Base-by-base conservation (phyloP, 23 tunicate genomes). In the Clavelina lepadiformis region DNA sequence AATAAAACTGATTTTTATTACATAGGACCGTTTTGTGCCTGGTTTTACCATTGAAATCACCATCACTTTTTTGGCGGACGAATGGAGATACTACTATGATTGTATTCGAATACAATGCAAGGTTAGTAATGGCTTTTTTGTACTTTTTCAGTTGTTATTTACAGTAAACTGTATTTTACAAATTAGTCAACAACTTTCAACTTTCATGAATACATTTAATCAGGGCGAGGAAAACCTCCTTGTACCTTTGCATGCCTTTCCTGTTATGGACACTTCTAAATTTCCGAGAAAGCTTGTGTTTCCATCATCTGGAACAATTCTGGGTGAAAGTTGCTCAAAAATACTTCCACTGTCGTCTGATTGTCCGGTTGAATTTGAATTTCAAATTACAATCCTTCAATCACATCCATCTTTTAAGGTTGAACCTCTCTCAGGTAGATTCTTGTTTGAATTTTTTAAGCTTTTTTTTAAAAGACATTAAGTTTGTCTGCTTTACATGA, bases 71-170 rank as follows among this genome's bases (percentile, higher is more conserved):
- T 53, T 57, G 0, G 70, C 96, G 3, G 96, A 88, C 63, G 87
- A 79, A 35, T 88, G 96, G 96, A 51, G 87, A 53, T 88, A 88
- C 74, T 88, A 75, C 61, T 80, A 88, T 74, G 96, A 88, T 32
- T 88, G 87, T 52, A 74, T 88, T 1, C 71, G 96, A 32, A 66
- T 88, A 3, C 87, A 79, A 45, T 73, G 96, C 59, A 71, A 84
- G 82, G 82, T 76, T 28, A 37, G 21, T 13, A 7, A 7, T 26
- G n/a, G n/a, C n/a, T n/a, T n/a, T n/a, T n/a, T n/a, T n/a, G n/a
- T n/a, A n/a, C n/a, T n/a, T n/a, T n/a, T n/a, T n/a, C n/a, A n/a
- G n/a, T n/a, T n/a, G n/a, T n/a, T n/a, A n/a, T n/a, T n/a, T n/a
- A n/a, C n/a, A n/a, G n/a, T n/a, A n/a, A n/a, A n/a, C n/a, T n/a